Conservation (phyloP, 2,113 vertebrate species). For the Prinia subflava region DNA sequence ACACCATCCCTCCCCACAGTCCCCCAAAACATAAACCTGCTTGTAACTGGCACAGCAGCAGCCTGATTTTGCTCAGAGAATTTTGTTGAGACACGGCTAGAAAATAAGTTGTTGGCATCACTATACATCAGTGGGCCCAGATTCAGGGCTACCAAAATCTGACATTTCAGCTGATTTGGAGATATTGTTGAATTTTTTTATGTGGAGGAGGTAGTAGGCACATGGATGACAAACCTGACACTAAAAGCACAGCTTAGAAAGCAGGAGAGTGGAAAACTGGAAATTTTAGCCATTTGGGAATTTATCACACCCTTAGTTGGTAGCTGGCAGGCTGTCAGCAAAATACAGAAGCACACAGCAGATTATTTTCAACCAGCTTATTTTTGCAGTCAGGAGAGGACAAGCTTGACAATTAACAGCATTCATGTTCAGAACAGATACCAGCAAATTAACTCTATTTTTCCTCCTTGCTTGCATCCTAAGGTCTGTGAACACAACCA, state of each 20-base stretch:
- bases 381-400: slow-evolving; percentile 7
- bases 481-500: background rate
- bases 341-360: background rate
- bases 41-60: background rate
- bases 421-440: slow-evolving; percentile 23
- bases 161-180: background rate
- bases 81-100: background rate
- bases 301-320: background rate
- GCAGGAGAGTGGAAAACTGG: background rate
- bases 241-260: background rate
- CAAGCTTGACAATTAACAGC: slow-evolving; percentile 28
- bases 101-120: background rate
- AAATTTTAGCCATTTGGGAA: background rate
- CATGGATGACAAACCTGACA: background rate
- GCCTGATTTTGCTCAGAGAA: background rate
- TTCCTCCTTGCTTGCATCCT: background rate
- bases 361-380: slow-evolving; percentile 17
- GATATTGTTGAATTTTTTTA: background rate
- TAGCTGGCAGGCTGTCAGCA: background rate
- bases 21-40: background rate
- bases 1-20: background rate
- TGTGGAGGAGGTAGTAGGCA: background rate
- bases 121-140: accelerated
- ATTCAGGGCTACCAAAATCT: background rate
- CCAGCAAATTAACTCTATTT: slow-evolving; percentile 42